phyloP scores from a whole-genome alignment of 1,140 invertebrate genomes.

The Pseudomyrmex flavicornis region DNA sequence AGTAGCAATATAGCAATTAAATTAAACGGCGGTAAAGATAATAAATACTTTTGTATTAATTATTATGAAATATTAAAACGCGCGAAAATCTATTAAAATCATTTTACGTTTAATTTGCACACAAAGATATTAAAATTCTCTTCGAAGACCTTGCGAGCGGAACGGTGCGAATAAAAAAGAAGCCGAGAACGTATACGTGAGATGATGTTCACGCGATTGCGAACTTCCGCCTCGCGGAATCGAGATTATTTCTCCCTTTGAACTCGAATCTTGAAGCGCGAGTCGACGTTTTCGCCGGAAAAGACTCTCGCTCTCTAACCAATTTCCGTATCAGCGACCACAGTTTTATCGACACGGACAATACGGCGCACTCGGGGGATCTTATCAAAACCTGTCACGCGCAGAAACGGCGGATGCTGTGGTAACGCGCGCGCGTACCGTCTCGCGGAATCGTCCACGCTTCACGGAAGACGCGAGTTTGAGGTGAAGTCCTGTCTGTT shows the following conservation, averaged over 20 bases:
- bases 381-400: conserved; percentile 55
- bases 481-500: conserved; percentile 57
- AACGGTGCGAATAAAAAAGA: neutral
- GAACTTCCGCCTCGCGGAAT: neutral
- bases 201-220: neutral
- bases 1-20: neutral
- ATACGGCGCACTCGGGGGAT: conserved; percentile 51
- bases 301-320: conserved; percentile 11
- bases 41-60: neutral
- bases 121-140: too few relatives aligned
- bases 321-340: conserved; percentile 46
- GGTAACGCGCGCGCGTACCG: conserved; percentile 34
- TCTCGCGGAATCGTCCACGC: conserved; percentile 53
- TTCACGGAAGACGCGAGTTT: conserved; percentile 56
- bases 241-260: neutral
- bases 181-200: neutral
- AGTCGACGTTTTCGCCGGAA: neutral
- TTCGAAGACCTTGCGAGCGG: too few relatives aligned
- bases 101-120: too few relatives aligned
- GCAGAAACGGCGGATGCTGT: conserved; percentile 43
- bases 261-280: neutral
- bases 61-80: neutral
- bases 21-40: conserved; percentile 9
- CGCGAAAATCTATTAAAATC: too few relatives aligned
- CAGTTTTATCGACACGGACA: conserved; percentile 65